phyloP scores from a whole-genome alignment of 2,888 invertebrate genomes.

The Abscondita cerata region DNA sequence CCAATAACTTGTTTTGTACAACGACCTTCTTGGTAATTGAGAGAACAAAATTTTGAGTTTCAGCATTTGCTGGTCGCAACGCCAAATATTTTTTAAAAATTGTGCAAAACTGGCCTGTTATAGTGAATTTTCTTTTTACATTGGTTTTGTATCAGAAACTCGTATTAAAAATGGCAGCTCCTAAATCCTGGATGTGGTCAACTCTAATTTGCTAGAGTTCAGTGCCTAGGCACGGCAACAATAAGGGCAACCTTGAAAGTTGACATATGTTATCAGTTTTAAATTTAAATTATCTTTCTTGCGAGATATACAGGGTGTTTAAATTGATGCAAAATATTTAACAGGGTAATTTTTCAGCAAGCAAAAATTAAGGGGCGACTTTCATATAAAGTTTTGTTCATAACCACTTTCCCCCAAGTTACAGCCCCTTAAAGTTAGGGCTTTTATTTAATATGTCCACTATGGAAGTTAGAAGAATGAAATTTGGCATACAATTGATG shows the following conservation, averaged over 20 bases:
- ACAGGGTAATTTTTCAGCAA: no score
- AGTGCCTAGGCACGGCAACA: constrained; percentile 10
- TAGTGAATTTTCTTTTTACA: constrained; percentile 30
- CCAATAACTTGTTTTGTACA: constrained; percentile 28
- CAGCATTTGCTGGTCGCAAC: constrained; percentile 26
- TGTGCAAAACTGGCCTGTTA: constrained; percentile 30
- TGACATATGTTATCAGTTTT: no score
- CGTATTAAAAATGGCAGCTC: constrained; percentile 9
- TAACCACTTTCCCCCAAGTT: no score
- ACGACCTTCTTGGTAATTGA: constrained; percentile 32
- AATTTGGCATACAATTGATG: no score
- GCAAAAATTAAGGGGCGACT: no score
- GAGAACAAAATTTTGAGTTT: constrained; percentile 20
- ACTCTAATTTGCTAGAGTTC: constrained; percentile 16
- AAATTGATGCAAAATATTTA: no score
- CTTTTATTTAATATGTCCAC: no score
- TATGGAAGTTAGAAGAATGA: no score
- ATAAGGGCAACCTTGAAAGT: constrained; percentile 19
- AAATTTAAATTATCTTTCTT: no score
- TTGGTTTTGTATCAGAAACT: constrained; percentile 31
- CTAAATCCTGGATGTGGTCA: constrained; percentile 12
- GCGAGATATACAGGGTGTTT: no score
- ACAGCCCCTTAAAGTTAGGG: no score
- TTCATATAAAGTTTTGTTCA: no score
- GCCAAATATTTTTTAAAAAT: constrained; percentile 34